Evolutionary conservation across 1,140 invertebrate genomes (phyloP).

Genomic region (Zaprionus inermis): DNA sequence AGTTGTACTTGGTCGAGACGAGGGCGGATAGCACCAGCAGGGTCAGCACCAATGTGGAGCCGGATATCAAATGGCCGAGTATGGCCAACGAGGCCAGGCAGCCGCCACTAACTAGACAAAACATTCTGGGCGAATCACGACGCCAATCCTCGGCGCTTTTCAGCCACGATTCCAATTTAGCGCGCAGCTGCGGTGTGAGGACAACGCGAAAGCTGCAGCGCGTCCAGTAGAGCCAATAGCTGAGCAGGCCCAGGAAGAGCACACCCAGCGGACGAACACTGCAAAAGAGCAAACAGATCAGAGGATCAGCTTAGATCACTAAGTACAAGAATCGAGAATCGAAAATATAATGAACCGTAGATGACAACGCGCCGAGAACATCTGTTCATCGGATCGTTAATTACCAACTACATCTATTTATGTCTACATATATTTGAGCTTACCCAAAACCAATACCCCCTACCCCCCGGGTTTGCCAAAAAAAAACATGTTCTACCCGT

Average conservation of each 20-base stretch:
- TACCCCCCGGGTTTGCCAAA: neutral
- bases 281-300: slow-evolving; percentile 27
- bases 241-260: slow-evolving; percentile 67
- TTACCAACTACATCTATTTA: neutral
- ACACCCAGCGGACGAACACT: slow-evolving; percentile 74
- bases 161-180: slow-evolving; percentile 48
- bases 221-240: slow-evolving; percentile 77
- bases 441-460: slow-evolving; percentile 17
- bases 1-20: slow-evolving; percentile 73
- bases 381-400: neutral
- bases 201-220: slow-evolving; percentile 72
- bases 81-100: slow-evolving; percentile 65
- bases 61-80: slow-evolving; percentile 75
- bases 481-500: slow-evolving; percentile 72
- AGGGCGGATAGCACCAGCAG: slow-evolving; percentile 67
- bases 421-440: slow-evolving; percentile 20
- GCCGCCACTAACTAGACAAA: slow-evolving; percentile 62
- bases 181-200: slow-evolving; percentile 64
- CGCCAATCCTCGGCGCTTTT: slow-evolving; percentile 54
- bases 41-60: slow-evolving; percentile 65
- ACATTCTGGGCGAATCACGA: slow-evolving; percentile 64
- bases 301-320: neutral
- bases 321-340: neutral
- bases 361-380: slow-evolving; percentile 22
- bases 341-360: slow-evolving; percentile 34